These are phyloP conservation scores for Myotis pilosus DNA, from an alignment of 2,797 vertebrate genomes.

Conservation along the genomic window DNA sequence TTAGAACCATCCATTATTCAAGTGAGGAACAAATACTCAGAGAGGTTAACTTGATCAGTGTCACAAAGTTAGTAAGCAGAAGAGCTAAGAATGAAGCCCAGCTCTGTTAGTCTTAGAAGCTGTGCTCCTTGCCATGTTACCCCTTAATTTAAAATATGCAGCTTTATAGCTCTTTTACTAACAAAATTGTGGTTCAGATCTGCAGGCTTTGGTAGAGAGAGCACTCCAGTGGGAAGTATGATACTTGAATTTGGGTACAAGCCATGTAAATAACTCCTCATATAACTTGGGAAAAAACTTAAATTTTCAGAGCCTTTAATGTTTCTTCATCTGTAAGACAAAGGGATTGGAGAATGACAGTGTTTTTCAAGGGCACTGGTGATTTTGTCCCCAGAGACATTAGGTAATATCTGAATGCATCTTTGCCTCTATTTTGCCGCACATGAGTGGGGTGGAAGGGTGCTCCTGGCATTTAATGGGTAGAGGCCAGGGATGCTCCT, in stretches of 20 bases:
- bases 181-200: neutral
- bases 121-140: neutral
- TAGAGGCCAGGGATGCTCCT: neutral
- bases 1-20: neutral
- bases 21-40: neutral
- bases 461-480: neutral
- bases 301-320: conserved; percentile 8
- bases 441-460: neutral
- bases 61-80: neutral
- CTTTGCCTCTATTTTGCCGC: neutral
- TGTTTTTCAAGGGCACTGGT: neutral
- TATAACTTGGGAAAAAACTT: neutral
- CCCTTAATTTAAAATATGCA: neutral
- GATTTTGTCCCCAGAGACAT: neutral
- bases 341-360: neutral
- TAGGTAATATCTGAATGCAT: neutral
- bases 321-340: neutral
- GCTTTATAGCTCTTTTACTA: neutral
- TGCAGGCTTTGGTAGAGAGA: neutral
- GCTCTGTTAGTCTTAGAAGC: neutral
- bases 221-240: neutral
- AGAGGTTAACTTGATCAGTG: neutral
- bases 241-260: neutral
- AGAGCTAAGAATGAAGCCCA: neutral
- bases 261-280: neutral